Evolutionary conservation across 2,113 vertebrate genomes (phyloP), one percentile per base, ranked within the genome.

Genomic region (Cranoglanis bouderius): DNA sequence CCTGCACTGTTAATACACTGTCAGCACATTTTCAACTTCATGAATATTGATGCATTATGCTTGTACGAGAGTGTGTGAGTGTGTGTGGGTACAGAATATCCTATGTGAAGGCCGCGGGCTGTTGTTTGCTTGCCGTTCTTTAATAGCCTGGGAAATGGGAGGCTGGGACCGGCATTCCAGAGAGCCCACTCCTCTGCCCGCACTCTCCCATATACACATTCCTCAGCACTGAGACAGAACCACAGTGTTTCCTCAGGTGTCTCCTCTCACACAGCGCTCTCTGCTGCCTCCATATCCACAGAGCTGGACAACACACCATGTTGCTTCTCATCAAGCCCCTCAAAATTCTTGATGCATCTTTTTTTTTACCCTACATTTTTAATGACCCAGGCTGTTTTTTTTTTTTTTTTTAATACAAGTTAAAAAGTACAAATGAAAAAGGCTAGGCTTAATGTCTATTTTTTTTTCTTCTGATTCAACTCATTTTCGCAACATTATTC

Each of bases 101-200:
- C 72, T 53, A 74, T 82, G 85, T 46, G 65, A 74, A 86, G 78
- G 70, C 57, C 55, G 75, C 82, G n/a, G 85, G 65, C 90, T 89
- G 88, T 89, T 91, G 88, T 91, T 91, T 91, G 85, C 84, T 61
- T 21, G 85, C 88, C 72, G 86, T 82, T 59, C 72, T 91, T 89
- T 89, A 91, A 89, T 89, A 88, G 88, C 81, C 85, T 85, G 88
- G 81, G 46, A 65, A 81, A 89, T n/a, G 82, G 82, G 90, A 89
- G 90, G 83, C 74, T 89, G 85, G 85, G 88, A 89, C 77, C 5
- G 4, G 77, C 90, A 91, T 91, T 91, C 90, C 85, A 65, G 35
- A 88, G 74, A 75, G 74, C 88, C 90, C 88, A 89, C 88, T 89
- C 82, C 74, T 85, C 83, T 87, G 81, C 88, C 85, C 82, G 65